phyloP scores from a whole-genome alignment of 2,113 vertebrate genomes.

The Elephas maximus region DNA sequence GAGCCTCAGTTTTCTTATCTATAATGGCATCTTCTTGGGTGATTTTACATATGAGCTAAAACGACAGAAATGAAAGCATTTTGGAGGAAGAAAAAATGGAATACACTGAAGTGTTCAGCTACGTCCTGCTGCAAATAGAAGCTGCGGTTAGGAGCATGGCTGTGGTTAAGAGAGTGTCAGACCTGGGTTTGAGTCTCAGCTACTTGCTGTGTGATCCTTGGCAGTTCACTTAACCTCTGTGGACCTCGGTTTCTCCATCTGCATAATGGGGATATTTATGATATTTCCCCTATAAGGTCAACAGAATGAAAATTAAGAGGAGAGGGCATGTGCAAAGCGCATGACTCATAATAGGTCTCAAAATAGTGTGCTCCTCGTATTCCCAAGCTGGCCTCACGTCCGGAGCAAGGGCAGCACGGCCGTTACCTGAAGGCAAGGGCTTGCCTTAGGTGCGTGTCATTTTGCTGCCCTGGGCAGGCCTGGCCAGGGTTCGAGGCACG shows the following conservation, averaged over 20 bases:
- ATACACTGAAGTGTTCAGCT: not conserved
- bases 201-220: not conserved
- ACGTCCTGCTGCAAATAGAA: not conserved
- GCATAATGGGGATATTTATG: not conserved
- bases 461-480: conserved; percentile 60
- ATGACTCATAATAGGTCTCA: not conserved
- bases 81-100: not conserved
- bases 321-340: not conserved
- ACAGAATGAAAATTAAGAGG: not conserved
- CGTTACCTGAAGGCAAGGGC: accelerated
- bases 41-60: conserved; percentile 28
- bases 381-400: not conserved
- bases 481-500: not conserved
- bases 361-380: not conserved
- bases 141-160: not conserved
- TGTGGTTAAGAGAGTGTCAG: not conserved
- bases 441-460: conserved; percentile 74
- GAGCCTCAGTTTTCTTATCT: not conserved
- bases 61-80: not conserved
- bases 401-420: not conserved
- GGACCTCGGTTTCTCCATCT: not conserved
- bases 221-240: not conserved
- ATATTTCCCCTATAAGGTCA: not conserved
- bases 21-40: not conserved
- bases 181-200: not conserved